Conservation (phyloP, 2,113 vertebrate species). For the Tiliqua scincoides region DNA sequence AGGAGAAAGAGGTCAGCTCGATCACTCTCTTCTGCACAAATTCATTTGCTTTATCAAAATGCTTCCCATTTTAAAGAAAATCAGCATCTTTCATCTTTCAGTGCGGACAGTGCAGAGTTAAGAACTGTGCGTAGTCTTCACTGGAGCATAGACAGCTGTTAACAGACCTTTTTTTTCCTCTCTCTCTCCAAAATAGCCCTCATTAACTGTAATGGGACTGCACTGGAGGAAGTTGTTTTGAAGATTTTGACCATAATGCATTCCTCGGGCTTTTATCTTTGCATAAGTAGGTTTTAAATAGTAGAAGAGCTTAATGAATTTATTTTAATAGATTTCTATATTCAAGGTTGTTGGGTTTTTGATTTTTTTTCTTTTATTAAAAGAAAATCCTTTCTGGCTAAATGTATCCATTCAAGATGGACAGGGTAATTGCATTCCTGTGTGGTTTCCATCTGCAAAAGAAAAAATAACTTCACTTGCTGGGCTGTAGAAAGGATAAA, state of each 20-base stretch:
- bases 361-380: background rate
- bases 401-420: conserved; percentile 3
- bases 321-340: conserved; percentile 22
- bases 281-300: conserved; percentile 24
- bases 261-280: conserved; percentile 3
- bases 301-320: conserved; percentile 6
- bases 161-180: background rate
- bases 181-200: background rate
- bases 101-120: background rate
- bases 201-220: conserved; percentile 15
- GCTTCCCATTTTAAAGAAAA: background rate
- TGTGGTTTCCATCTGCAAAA: background rate
- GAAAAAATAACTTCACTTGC: background rate
- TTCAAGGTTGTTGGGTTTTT: background rate
- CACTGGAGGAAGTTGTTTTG: conserved; percentile 6
- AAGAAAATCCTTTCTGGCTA: conserved; percentile 7
- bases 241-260: conserved; percentile 26
- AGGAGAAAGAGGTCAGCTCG: background rate
- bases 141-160: background rate
- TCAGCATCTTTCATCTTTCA: background rate
- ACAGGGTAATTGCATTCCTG: conserved; percentile 1
- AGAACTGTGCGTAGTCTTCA: background rate
- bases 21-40: background rate
- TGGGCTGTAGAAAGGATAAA: background rate
- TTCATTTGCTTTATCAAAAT: background rate